These are phyloP conservation scores for Drosophila prostipennis DNA, from an alignment of 2,888 invertebrate species.

Conservation along the genomic window DNA sequence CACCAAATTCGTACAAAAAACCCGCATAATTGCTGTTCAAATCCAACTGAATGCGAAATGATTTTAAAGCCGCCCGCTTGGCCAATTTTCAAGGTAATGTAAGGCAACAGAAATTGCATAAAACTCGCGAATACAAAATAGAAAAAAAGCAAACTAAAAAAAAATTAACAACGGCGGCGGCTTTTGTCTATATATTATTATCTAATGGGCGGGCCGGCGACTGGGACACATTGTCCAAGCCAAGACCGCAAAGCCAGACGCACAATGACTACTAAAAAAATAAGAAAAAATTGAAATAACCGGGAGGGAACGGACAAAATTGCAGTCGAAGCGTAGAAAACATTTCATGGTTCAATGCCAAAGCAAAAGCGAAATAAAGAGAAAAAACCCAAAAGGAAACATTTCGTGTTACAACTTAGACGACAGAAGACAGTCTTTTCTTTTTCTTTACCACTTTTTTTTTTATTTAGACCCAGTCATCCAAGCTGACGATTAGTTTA, in stretches of 20 bases:
- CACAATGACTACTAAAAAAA: slow-evolving; percentile 38
- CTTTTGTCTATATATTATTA: slow-evolving; percentile 55
- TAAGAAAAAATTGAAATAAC: slow-evolving; percentile 7
- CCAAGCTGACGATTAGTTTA: slow-evolving; percentile 39
- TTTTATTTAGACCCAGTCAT: slow-evolving; percentile 21
- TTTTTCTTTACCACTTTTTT: not conserved
- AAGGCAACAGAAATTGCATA: slow-evolving; percentile 32
- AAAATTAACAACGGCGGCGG: slow-evolving; percentile 26
- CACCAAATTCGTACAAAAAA: not conserved
- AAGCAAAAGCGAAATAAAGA: slow-evolving; percentile 12
- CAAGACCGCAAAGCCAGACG: slow-evolving; percentile 44
- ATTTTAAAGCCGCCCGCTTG: slow-evolving; percentile 14
- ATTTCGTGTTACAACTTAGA: slow-evolving; percentile 30
- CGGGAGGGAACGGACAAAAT: slow-evolving; percentile 30
- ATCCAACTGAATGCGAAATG: slow-evolving; percentile 5
- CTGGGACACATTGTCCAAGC: slow-evolving; percentile 43
- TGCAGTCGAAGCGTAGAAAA: slow-evolving; percentile 45
- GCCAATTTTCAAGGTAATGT: slow-evolving; percentile 37
- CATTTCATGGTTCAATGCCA: slow-evolving; percentile 77
- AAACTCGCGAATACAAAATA: slow-evolving; percentile 18
- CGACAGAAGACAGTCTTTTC: slow-evolving; percentile 18
- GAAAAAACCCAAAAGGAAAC: slow-evolving; percentile 16
- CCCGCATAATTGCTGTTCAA: not conserved
- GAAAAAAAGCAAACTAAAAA: slow-evolving; percentile 3
- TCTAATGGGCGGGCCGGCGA: slow-evolving; percentile 51